Percentiles rank a stretch among this genome's conserved stretches.
Conservation (phyloP, 2,888 invertebrate species). For the Drosophila incognita region DNA sequence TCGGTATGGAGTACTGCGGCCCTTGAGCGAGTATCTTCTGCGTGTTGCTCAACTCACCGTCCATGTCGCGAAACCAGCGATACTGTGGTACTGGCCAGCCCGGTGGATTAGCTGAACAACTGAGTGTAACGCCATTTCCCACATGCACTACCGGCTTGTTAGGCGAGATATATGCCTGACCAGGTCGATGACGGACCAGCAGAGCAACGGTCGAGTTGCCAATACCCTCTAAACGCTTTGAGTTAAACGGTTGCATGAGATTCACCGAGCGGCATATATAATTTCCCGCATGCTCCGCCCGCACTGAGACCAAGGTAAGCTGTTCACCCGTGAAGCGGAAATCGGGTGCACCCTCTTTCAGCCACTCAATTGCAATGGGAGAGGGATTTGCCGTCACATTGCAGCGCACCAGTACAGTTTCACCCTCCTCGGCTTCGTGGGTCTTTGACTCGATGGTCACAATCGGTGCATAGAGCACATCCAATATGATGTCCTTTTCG, state of each 20-base stretch:
- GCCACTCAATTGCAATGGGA: conserved; percentile 93
- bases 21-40: conserved; percentile 91
- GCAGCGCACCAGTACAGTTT: conserved; percentile 92
- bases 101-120: conserved; percentile 94
- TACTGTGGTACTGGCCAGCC: conserved; percentile 96
- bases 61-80: conserved; percentile 94
- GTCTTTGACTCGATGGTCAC: conserved; percentile 93
- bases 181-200: conserved; percentile 94
- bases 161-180: conserved; percentile 92
- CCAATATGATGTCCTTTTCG: conserved; percentile 92
- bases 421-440: conserved; percentile 93
- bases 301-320: conserved; percentile 90
- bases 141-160: conserved; percentile 94
- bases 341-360: conserved; percentile 93
- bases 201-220: conserved; percentile 93
- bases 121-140: conserved; percentile 92
- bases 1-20: conserved; percentile 93
- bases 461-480: conserved; percentile 93
- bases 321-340: conserved; percentile 93
- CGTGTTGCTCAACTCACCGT: conserved; percentile 86
- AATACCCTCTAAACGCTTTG: conserved; percentile 89
- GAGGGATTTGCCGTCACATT: conserved; percentile 95
- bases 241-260: conserved; percentile 90
- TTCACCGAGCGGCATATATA: conserved; percentile 96
- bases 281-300: conserved; percentile 94